Base-by-base conservation (phyloP, 2,797 vertebrate genomes). In the Epinephelus awoara region DNA sequence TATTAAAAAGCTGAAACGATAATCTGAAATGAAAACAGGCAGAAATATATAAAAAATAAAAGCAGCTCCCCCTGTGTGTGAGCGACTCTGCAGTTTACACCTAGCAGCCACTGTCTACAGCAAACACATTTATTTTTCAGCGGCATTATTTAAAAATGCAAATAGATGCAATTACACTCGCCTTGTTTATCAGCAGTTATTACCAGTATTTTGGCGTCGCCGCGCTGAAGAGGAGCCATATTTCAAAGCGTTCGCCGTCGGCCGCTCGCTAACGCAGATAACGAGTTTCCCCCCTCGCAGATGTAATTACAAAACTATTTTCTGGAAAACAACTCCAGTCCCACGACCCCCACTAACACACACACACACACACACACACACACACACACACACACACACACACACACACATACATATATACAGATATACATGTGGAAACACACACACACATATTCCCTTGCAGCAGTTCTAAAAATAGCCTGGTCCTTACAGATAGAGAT, bases 251-350 rank as follows among this genome's bases (percentile, higher is more conserved):
- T 88, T 88, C 49, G 94, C 94, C 92, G 80, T 88, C 25, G 92
- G 93, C 93, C 88, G 52, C 91, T 92, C 79, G 49, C 90, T 75
- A 80, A 82, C 73, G 44, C 88, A 90, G 95, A 95, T 95, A 95
- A 95, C 90, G 84, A 92, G 83, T 91, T 91, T 86, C 88, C 88
- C 89, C 89, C 91, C 92, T 92, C 52, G 79, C 91, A 93, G 93
- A 94, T 92, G 92, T 94, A 95, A 95, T 95, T 95, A 95, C 90
- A 88, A 89, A 91, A 94, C 88, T 88, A 89, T 94, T 94, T 94
- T 87, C 89, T 87, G 79, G 80, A 91, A 94, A 94, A 91, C 88
- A 89, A 89, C 90, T 85, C 87, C 21, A 70, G 80, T 84, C 69
- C 75, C 81, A 46, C 79, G 34, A 82, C 84, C 86, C 87, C 84